Base-by-base conservation (phyloP, 2,113 vertebrate genomes). In the Gulo gulo region DNA sequence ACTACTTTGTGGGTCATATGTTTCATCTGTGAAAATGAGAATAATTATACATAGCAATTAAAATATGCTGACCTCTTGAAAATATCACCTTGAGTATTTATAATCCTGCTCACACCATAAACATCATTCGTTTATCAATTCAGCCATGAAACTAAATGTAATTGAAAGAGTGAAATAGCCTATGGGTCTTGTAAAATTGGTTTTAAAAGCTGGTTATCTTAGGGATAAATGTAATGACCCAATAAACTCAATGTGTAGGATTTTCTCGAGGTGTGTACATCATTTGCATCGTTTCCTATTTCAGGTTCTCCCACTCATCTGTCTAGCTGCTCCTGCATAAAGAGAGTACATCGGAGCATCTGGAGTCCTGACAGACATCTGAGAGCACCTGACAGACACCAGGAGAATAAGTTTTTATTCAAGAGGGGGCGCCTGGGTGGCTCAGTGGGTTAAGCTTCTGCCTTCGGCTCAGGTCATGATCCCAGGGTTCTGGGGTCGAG, bases 71-170 rank as follows among this genome's bases (percentile, higher is more conserved):
- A 93, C 50, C 45, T 96, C 95, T 79, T 96, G 55, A 95, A 97
- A 97, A 96, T 90, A 96, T 71, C 74, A 97, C 89, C 69, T 86
- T n/a, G 8, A 82, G 69, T 96, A 91, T 89, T 97, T 95, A 90
- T 88, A 81, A 65, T 96, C 81, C 94, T 97, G 92, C 34, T 84
- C 42, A 79, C 85, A 76, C 63, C 84, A 73, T 97, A 96, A 97
- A 94, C 24, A 97, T 95, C 79, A 97, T 92, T 96, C 85, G 65
- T 96, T 96, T 96, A 94, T 97, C 96, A 95, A 97, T 97, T 69
- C 39, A 90, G 34, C 65, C 74, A 95, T 85, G 84, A 92, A 97
- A 93, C 57, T 57, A 96, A 98, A 78, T 94, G 67, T 81, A 97
- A 89, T 81, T 71, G 24, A 92, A 91, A 73, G 61, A 90, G 50